A percentile compares a stretch with the other conserved stretches of the same genome.
phyloP scores from a whole-genome alignment of 2,888 invertebrate genomes.

The Acronicta psi region DNA sequence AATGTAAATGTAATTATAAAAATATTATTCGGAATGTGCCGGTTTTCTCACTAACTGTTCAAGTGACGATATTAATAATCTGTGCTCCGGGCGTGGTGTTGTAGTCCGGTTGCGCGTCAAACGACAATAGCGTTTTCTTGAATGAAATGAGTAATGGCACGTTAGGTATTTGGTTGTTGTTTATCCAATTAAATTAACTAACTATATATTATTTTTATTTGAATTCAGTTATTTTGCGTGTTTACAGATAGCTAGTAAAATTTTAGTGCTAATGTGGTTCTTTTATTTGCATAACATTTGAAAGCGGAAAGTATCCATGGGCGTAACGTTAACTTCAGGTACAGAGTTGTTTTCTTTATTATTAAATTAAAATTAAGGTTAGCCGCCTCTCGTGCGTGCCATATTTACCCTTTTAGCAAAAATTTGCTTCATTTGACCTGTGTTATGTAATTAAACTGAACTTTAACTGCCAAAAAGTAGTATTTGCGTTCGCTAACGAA shows the following conservation, averaged over 20 bases:
- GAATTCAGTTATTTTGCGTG: slow-evolving; percentile 37
- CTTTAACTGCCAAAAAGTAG: slow-evolving; percentile 44
- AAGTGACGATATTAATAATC: no score
- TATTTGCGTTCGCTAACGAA: slow-evolving; percentile 61
- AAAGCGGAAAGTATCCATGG: slow-evolving; percentile 79
- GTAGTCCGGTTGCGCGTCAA: slow-evolving; percentile 85
- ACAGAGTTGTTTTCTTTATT: slow-evolving; percentile 76
- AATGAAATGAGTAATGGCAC: slow-evolving; percentile 79
- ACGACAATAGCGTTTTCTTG: slow-evolving; percentile 68
- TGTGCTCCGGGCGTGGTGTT: slow-evolving; percentile 88
- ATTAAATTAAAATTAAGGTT: slow-evolving; percentile 82
- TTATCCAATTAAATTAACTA: slow-evolving; percentile 70
- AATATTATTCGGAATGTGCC: slow-evolving; percentile 55
- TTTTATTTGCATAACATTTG: slow-evolving; percentile 61
- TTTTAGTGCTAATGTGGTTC: slow-evolving; percentile 60
- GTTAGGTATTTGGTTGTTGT: slow-evolving; percentile 71
- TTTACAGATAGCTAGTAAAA: slow-evolving; percentile 52
- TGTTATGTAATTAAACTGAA: slow-evolving; percentile 45
- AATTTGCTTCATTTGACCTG: slow-evolving; percentile 26
- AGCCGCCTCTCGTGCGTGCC: slow-evolving; percentile 61
- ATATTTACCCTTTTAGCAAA: slow-evolving; percentile 27
- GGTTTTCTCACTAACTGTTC: slow-evolving; percentile 60
- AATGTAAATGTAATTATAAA: no score
- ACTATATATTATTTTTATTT: slow-evolving; percentile 64
- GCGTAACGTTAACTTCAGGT: slow-evolving; percentile 83